phyloP scores from a whole-genome alignment of 2,888 invertebrate genomes.

The Ecliptopera silaceata region DNA sequence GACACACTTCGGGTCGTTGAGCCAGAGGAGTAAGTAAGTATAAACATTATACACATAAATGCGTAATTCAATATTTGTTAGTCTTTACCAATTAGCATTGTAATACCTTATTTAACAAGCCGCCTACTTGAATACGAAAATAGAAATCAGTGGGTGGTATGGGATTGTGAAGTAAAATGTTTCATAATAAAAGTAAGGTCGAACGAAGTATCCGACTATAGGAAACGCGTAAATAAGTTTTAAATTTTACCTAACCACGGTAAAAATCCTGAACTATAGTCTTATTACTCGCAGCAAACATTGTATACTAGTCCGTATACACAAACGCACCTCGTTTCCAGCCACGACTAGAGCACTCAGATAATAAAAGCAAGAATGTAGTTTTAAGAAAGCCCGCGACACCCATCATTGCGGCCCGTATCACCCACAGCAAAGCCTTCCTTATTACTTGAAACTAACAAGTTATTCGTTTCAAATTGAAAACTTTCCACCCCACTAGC shows the following conservation, averaged over 20 bases:
- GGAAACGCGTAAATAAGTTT: too few species aligned
- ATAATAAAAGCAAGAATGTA: conserved; percentile 81
- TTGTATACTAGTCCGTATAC: conserved; percentile 35
- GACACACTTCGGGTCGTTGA: too few species aligned
- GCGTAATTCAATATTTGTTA: too few species aligned
- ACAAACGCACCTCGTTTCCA: conserved; percentile 51
- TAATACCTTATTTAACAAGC: not conserved
- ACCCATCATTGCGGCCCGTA: conserved; percentile 74
- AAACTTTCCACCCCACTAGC: conserved; percentile 82
- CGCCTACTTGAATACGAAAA: not conserved
- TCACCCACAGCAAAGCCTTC: conserved; percentile 75
- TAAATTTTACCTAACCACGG: too few species aligned
- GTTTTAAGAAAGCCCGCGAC: conserved; percentile 79
- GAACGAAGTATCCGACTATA: too few species aligned
- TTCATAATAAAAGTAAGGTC: too few species aligned
- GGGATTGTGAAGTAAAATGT: not conserved
- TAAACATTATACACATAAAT: too few species aligned
- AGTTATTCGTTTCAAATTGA: conserved; percentile 83
- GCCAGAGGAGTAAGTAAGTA: too few species aligned
- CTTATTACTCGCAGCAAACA: not conserved
- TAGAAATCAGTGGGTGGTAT: not conserved
- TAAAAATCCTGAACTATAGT: too few species aligned
- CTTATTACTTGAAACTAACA: conserved; percentile 81
- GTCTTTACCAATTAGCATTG: too few species aligned
- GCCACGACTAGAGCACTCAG: conserved; percentile 66